These are phyloP conservation scores for Euleptes europaea DNA, from an alignment of 2,113 vertebrate genomes.

Conservation along the genomic window DNA sequence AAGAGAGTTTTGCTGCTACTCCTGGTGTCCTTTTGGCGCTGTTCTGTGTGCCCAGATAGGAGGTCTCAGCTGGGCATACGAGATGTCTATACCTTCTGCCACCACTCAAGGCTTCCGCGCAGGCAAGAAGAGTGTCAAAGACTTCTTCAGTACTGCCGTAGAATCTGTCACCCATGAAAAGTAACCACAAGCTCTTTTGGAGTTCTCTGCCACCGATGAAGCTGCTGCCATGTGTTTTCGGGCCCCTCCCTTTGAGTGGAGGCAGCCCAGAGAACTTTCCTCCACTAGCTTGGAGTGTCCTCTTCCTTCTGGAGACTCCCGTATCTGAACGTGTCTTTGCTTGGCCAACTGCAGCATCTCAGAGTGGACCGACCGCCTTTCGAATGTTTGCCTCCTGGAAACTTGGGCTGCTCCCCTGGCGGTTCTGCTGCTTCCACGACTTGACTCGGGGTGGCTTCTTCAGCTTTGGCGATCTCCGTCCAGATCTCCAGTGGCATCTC, in stretches of 20 bases:
- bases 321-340: neutral
- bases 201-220: neutral
- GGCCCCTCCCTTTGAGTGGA: neutral
- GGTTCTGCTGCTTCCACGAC: neutral
- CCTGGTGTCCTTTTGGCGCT: neutral
- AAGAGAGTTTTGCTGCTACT: neutral
- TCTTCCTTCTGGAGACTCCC: neutral
- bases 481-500: no score
- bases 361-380: no score
- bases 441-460: no score
- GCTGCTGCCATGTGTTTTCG: no score
- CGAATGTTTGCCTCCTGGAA: slow-evolving; percentile 26
- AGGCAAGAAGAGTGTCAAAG: slow-evolving; percentile 2
- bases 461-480: neutral
- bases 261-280: neutral
- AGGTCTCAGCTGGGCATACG: neutral
- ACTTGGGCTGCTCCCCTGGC: neutral
- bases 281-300: neutral
- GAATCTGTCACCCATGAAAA: neutral
- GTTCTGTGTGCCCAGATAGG: neutral
- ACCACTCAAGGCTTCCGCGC: slow-evolving; percentile 16
- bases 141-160: neutral
- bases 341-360: neutral
- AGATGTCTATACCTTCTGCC: neutral
- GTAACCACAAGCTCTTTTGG: neutral